Base-by-base conservation (phyloP, 2,113 vertebrate species). In the Miniopterus natalensis region DNA sequence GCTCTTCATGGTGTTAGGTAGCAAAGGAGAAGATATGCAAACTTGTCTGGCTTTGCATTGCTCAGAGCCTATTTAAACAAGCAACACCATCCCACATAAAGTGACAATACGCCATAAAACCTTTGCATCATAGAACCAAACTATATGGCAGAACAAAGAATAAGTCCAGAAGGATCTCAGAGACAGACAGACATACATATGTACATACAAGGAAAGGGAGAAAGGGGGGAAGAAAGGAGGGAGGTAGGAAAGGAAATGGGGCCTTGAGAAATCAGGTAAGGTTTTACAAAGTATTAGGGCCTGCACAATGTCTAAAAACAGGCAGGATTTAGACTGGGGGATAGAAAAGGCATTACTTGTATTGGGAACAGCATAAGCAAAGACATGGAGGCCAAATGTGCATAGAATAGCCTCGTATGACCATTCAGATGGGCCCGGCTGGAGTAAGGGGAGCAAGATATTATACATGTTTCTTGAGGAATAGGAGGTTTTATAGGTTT, bases 291-390 rank as follows among this genome's bases (percentile, higher is more conserved):
- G 20, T 78, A 23, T 47, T 27, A 78, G 20, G 31, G 84, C 51
- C n/a, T 87, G 36, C 90, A 80, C 20, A n/a, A 20, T 65, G n/a
- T 90, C 66, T 88, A 63, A 90, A 90, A 42, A n/a, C 11, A 63
- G 42, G 42, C 49, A 78, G 61, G 14, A 47, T 51, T 73, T 70
- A 93, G 65, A 42, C 7, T 55, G 14, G 63, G 18, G 23, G 40
- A 21, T 49, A 68, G 11, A 12, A n/a, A 83, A 68, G 42, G 70
- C 47, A 29, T n/a, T n/a, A 27, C 59, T 81, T 57, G 29, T 10
- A 23, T 8, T 61, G 10, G 49, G 10, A 70, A 91, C n/a, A 47
- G 40, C 36, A 36, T 27, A 57, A 4, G 45, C 27, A 66, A 77
- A 84, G 59, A 77, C 13, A 59, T 6, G 0, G 29, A 36, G 25